phyloP scores from a whole-genome alignment of 2,797 vertebrate species.

The Scolopax bukidnonensis region DNA sequence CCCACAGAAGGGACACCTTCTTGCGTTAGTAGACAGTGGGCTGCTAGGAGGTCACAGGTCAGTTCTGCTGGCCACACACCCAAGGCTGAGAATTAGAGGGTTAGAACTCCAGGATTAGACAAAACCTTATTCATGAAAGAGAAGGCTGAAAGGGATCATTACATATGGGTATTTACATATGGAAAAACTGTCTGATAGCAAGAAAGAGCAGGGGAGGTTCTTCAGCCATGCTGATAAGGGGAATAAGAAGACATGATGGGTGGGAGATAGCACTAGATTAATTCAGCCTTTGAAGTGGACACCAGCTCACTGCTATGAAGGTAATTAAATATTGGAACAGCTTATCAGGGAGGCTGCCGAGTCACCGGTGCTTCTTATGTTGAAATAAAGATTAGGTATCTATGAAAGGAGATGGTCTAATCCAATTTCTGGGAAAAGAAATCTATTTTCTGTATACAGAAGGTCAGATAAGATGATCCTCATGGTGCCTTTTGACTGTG shows the following conservation, averaged over 20 bases:
- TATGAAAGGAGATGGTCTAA: conserved; percentile 26
- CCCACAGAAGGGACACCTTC: not conserved
- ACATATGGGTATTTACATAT: not conserved
- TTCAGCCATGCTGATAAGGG: not conserved
- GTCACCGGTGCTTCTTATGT: not conserved
- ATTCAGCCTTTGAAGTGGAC: conserved; percentile 50
- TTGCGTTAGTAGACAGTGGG: not conserved
- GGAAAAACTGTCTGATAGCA: not conserved
- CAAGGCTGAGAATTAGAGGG: not conserved
- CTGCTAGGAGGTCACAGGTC: not conserved
- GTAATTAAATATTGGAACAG: conserved; percentile 49
- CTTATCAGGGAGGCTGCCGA: conserved; percentile 34
- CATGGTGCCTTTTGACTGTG: not conserved
- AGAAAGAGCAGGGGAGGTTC: not conserved
- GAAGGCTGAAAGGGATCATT: not conserved
- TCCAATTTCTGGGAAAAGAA: conserved; percentile 3
- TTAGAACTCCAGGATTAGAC: not conserved
- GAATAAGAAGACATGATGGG: not conserved
- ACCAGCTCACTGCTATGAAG: not conserved
- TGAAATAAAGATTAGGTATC: conserved; percentile 50
- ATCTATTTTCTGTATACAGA: conserved; percentile 6
- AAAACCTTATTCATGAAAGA: not conserved
- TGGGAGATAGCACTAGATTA: conserved; percentile 9
- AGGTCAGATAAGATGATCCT: conserved; percentile 29
- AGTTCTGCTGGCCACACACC: not conserved